Evolutionary conservation across 2,113 vertebrate genomes (phyloP), one percentile per base, ranked within the genome.

Genomic region (Ammodytes dubius): DNA sequence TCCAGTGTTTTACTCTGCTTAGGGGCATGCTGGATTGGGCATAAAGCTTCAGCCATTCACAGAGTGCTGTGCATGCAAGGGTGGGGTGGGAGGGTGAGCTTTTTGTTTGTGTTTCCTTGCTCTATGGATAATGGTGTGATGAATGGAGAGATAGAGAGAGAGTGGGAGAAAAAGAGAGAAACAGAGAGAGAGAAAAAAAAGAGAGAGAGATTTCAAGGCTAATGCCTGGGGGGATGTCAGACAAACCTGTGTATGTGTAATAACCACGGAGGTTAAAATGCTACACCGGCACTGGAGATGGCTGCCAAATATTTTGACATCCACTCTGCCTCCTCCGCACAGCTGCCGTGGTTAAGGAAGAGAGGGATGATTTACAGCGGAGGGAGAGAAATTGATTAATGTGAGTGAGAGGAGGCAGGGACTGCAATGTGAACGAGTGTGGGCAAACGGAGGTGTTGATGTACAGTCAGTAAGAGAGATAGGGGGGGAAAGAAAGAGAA

Each of bases 241-340:
- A 94, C 92, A 94, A 92, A 94, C 91, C 91, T 92, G 87, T 87
- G 85, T 92, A 91, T 92, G 87, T 93, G 91, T 93, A 92, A 92
- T 93, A 94, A 92, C 88, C 91, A 81, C 81, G 14, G 94, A 93
- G 92, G 92, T 93, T 94, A 94, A 94, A 94, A 91, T 88, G 90
- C 87, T 93, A 92, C 92, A 94, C 82, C 53, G 80, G 82, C 83
- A 87, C 89, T 82, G 79, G 83, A 91, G 92, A 90, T 90, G 84
- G 91, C 92, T 93, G 92, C 92, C 93, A 94, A 94, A 93, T 93
- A 92, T 93, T 92, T 93, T 94, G 90, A 93, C 93, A 93, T 92
- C 85, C 88, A 90, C 88, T 88, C 91, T 82, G 66, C 92, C 93
- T 91, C 90, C 93, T 92, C 89, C 85, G 52, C 92, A 90, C 92